Conservation (phyloP, 2,797 vertebrate genomes). For the Knipowitschia caucasica region DNA sequence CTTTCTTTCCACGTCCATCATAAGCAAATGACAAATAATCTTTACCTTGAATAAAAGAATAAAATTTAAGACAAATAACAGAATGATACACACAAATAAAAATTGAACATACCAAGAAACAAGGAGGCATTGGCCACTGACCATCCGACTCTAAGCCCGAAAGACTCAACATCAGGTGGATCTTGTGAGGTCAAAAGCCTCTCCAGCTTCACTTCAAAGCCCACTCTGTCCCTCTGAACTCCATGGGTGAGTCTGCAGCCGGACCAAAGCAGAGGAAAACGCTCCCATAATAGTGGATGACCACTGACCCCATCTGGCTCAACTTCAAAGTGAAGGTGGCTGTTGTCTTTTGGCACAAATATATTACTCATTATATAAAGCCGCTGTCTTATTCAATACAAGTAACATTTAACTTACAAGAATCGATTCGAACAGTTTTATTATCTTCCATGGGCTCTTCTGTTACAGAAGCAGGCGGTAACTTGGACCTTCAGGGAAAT, state of each 20-base stretch:
- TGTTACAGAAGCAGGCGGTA: constrained; percentile 66
- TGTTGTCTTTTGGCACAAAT: constrained; percentile 71
- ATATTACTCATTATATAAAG: too few relatives aligned
- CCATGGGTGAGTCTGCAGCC: constrained; percentile 89
- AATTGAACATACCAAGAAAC: constrained; percentile 79
- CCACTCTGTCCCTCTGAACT: constrained; percentile 76
- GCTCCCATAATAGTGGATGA: constrained; percentile 82
- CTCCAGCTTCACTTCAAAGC: constrained; percentile 88
- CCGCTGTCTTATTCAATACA: too few relatives aligned
- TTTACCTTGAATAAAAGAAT: constrained; percentile 71
- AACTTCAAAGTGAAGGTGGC: constrained; percentile 88
- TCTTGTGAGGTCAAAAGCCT: constrained; percentile 72
- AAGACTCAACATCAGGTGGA: constrained; percentile 46
- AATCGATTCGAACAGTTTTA: constrained; percentile 77
- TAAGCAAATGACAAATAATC: constrained; percentile 85
- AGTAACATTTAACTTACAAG: background rate
- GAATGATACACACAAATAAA: background rate
- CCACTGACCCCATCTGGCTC: constrained; percentile 79
- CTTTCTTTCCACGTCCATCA: constrained; percentile 79
- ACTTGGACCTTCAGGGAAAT: constrained; percentile 77
- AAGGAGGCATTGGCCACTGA: constrained; percentile 74
- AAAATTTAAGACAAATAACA: background rate
- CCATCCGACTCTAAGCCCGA: constrained; percentile 86
- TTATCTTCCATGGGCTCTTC: constrained; percentile 72
- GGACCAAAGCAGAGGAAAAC: constrained; percentile 86